These are phyloP conservation scores for Lasioglossum malachurum DNA, from an alignment of 2,888 invertebrate species.

Conservation along the genomic window DNA sequence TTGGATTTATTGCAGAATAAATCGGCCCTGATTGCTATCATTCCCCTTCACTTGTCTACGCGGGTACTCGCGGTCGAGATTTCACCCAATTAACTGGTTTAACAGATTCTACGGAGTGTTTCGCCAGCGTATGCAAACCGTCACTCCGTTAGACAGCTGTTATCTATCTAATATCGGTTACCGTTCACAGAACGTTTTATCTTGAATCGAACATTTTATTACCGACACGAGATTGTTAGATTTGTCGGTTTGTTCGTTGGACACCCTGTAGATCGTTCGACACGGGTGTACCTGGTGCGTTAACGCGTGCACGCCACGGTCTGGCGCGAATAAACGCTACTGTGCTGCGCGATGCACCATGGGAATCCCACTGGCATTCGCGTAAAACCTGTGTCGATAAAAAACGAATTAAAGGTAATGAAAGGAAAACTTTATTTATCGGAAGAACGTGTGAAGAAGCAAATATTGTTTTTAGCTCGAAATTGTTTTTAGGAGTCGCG, in stretches of 20 bases:
- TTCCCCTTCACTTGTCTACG: background rate
- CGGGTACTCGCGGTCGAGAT: background rate
- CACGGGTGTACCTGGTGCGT: background rate
- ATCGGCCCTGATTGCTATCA: background rate
- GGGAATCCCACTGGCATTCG: background rate
- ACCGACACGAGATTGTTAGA: background rate
- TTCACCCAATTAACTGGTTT: conserved; percentile 1
- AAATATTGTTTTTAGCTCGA: background rate
- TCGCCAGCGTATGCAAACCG: background rate
- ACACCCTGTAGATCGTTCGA: conserved; percentile 4
- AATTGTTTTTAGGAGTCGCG: no score
- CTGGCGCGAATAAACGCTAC: background rate
- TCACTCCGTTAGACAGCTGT: background rate
- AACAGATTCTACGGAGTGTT: background rate
- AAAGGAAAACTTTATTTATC: background rate
- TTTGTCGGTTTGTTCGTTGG: background rate
- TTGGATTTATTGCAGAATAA: conserved; percentile 2
- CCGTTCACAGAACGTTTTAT: background rate
- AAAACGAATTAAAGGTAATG: background rate
- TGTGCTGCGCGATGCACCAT: background rate
- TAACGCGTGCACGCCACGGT: conserved; percentile 4
- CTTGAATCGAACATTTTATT: background rate
- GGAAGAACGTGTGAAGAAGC: background rate
- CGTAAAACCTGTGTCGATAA: background rate
- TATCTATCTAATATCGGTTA: background rate